These are phyloP conservation scores for Erpobdella octoculata DNA, from an alignment of 2,888 invertebrate genomes.

Conservation along the genomic window DNA sequence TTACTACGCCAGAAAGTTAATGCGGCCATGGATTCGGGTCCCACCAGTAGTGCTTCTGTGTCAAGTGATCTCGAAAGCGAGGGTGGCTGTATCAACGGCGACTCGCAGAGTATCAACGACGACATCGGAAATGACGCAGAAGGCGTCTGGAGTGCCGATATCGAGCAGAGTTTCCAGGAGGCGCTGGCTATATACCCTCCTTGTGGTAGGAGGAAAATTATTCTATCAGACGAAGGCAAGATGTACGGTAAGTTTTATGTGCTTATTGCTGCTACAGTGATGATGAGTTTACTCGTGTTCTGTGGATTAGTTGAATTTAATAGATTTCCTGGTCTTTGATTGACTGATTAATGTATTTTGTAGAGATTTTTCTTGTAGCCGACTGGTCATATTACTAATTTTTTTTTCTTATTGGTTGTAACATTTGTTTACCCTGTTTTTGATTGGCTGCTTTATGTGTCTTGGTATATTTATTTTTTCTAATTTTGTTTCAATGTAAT, in stretches of 20 bases:
- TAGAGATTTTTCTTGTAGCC: too few relatives aligned
- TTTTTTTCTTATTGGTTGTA: too few relatives aligned
- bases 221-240: conserved; percentile 98
- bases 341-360: background rate
- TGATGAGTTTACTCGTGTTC: background rate
- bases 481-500: too few relatives aligned
- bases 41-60: conserved; percentile 3
- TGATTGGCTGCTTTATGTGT: too few relatives aligned
- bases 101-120: conserved; percentile 53
- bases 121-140: conserved; percentile 83
- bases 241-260: conserved; percentile 81
- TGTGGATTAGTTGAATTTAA: background rate
- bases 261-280: background rate
- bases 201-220: conserved; percentile 97
- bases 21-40: conserved; percentile 7
- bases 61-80: conserved; percentile 16
- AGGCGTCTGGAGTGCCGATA: conserved; percentile 99
- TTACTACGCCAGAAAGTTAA: too few relatives aligned
- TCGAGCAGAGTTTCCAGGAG: conserved; percentile 99
- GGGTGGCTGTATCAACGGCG: conserved; percentile 15
- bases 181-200: conserved; percentile 99
- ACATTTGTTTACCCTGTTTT: too few relatives aligned
- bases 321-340: background rate
- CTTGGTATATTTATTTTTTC: too few relatives aligned
- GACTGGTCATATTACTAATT: too few relatives aligned